phyloP scores from a whole-genome alignment of 2,113 vertebrate genomes.

The Poeciliopsis occidentalis region DNA sequence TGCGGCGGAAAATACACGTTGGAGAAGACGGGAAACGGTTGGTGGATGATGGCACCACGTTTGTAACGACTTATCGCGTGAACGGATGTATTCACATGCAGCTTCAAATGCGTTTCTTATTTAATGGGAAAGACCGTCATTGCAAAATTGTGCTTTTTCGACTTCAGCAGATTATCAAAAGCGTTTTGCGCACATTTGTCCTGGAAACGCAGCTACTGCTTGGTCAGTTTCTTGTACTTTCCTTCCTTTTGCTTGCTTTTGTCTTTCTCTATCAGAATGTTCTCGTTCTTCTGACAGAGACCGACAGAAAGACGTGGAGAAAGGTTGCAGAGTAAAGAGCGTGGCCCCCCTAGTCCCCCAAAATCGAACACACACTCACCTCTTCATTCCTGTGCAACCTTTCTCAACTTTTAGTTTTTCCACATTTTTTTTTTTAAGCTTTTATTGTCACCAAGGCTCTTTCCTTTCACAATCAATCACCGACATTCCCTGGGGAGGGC shows the following conservation, averaged over 20 bases:
- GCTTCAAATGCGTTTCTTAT: too few species aligned
- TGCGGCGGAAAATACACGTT: too few species aligned
- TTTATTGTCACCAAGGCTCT: conserved; percentile 41
- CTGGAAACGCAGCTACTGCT: conserved; percentile 3
- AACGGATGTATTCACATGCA: too few species aligned
- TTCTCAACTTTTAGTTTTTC: conserved; percentile 37
- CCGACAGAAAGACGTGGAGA: conserved; percentile 17
- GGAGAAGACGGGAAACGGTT: too few species aligned
- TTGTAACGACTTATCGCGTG: too few species aligned
- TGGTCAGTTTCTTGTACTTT: conserved; percentile 35
- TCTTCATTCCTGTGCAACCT: conserved; percentile 39
- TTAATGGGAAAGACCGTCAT: too few species aligned
- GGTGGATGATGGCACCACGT: too few species aligned
- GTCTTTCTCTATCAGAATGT: conserved; percentile 37
- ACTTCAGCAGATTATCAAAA: too few species aligned
- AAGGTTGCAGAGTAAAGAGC: conserved; percentile 35
- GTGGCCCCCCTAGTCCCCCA: background rate
- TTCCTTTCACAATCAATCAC: conserved; percentile 47
- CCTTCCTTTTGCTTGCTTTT: conserved; percentile 32
- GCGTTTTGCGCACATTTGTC: too few species aligned
- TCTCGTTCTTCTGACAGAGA: conserved; percentile 29
- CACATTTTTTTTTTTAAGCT: conserved; percentile 14
- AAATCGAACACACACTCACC: background rate
- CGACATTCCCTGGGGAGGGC: conserved; percentile 59
- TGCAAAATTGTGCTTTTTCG: too few species aligned